Conservation (phyloP, 2,113 vertebrate genomes). For the Lamprotornis superbus region DNA sequence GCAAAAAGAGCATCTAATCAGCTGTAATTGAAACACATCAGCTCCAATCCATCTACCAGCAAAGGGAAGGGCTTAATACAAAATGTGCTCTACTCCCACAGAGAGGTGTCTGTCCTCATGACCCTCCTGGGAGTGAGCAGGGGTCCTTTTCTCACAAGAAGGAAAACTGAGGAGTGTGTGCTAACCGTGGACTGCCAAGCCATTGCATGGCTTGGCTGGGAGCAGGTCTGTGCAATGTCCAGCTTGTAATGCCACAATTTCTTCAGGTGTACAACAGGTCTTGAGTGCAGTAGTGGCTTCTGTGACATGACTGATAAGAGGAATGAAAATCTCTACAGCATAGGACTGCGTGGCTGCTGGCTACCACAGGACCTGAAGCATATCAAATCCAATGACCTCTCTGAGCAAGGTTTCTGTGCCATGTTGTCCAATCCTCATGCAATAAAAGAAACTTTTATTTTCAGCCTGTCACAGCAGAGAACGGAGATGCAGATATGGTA, state of each 20-base stretch:
- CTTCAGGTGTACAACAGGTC: neutral
- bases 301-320: neutral
- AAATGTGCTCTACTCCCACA: neutral
- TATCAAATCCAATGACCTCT: neutral
- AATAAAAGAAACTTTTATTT: neutral
- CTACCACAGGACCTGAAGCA: neutral
- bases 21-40: neutral
- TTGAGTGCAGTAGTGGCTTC: neutral
- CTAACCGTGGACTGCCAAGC: neutral
- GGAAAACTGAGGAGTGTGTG: accelerated
- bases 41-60: neutral
- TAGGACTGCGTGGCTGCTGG: neutral
- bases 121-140: neutral
- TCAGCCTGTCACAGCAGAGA: neutral
- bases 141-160: neutral
- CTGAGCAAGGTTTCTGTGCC: neutral
- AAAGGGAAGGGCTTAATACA: neutral
- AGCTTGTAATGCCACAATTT: neutral
- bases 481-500: neutral
- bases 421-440: accelerated
- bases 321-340: neutral
- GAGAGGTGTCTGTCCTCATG: neutral
- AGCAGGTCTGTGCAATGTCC: neutral
- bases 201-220: neutral
- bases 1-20: neutral